Evolutionary conservation across 2,797 vertebrate species (phyloP).

Genomic region (Siniperca scherzeri): DNA sequence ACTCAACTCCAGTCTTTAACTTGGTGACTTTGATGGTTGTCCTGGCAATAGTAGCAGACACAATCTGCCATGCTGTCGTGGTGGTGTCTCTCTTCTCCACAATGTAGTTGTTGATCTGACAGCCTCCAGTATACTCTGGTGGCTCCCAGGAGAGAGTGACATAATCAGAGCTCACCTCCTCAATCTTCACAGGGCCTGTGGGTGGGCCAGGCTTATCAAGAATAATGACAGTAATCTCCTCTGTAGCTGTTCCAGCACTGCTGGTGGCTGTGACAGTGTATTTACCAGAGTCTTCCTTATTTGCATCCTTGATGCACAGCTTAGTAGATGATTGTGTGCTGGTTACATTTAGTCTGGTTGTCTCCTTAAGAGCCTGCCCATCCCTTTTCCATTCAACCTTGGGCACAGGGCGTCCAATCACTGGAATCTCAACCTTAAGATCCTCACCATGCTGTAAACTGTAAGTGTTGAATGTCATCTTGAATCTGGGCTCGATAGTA

Average conservation of each 20-base stretch:
- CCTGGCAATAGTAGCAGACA: slow-evolving; percentile 98
- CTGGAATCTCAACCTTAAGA: slow-evolving; percentile 96
- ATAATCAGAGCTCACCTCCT: slow-evolving; percentile 95
- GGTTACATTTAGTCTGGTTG: slow-evolving; percentile 95
- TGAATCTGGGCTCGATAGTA: slow-evolving; percentile 92
- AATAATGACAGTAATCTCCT: slow-evolving; percentile 92
- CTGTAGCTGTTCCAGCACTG: slow-evolving; percentile 88
- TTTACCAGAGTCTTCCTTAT: slow-evolving; percentile 95
- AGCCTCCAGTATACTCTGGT: slow-evolving; percentile 95
- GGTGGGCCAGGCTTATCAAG: slow-evolving; percentile 98
- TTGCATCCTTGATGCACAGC: slow-evolving; percentile 94
- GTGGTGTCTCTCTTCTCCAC: slow-evolving; percentile 98
- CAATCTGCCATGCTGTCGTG: slow-evolving; percentile 94
- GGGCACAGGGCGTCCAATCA: slow-evolving; percentile 92
- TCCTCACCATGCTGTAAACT: slow-evolving; percentile 95
- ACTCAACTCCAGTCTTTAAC: slow-evolving; percentile 95
- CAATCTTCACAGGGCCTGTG: slow-evolving; percentile 94
- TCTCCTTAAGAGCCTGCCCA: slow-evolving; percentile 93
- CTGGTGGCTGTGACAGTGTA: slow-evolving; percentile 94
- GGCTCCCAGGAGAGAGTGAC: slow-evolving; percentile 94
- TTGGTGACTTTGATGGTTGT: slow-evolving; percentile 96
- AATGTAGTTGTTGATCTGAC: slow-evolving; percentile 98
- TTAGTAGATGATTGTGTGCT: slow-evolving; percentile 89
- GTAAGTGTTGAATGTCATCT: slow-evolving; percentile 91
- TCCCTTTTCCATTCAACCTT: slow-evolving; percentile 95